Evolutionary conservation across 1,140 invertebrate genomes (phyloP).

Genomic region (Nixonia krombeini): DNA sequence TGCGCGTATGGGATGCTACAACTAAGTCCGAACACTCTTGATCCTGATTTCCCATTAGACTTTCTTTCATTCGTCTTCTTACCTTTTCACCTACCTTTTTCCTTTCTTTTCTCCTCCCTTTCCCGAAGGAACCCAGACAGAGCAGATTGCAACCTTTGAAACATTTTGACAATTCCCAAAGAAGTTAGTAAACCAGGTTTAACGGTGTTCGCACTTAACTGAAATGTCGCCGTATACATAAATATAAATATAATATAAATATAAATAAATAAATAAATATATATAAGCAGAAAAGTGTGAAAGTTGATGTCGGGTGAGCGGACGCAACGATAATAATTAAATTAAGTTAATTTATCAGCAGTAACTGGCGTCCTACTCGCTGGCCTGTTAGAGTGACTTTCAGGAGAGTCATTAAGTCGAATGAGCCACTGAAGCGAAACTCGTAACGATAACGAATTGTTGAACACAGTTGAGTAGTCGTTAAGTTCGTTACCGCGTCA

Average conservation of each 20-base stretch:
- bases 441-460: conserved; percentile 7
- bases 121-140: too few species aligned
- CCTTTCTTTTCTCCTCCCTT: too few species aligned
- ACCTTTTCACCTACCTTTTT: too few species aligned
- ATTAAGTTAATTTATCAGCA: conserved; percentile 5
- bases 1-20: neutral
- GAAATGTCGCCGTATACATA: neutral
- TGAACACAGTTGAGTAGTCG: conserved; percentile 1
- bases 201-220: conserved; percentile 4
- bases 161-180: too few species aligned
- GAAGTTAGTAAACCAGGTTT: neutral
- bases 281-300: neutral
- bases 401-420: neutral
- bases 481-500: conserved; percentile 6
- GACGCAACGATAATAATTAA: conserved; percentile 15
- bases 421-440: neutral
- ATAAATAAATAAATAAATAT: neutral
- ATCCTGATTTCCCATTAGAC: conserved; percentile 6
- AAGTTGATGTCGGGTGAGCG: conserved; percentile 3
- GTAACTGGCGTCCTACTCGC: conserved; percentile 4
- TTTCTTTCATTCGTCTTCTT: too few species aligned
- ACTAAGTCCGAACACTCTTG: conserved; percentile 11
- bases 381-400: conserved; percentile 4
- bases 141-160: too few species aligned
- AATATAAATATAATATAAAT: too few species aligned